These are phyloP conservation scores for Myodes glareolus DNA, from an alignment of 2,113 vertebrate genomes.

Conservation along the genomic window DNA sequence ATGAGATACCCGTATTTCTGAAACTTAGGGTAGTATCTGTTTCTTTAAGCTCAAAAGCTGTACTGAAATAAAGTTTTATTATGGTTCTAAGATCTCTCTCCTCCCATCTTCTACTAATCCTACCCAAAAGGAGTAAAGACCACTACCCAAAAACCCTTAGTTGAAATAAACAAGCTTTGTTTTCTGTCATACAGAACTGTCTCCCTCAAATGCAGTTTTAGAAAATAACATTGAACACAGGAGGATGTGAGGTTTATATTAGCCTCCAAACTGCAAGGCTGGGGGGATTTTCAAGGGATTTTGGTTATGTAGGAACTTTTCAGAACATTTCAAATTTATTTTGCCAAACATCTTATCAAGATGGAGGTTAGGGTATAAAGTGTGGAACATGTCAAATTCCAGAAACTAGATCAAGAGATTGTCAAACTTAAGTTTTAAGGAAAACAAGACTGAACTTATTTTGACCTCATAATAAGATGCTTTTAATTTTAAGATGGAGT, in stretches of 20 bases:
- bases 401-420: not conserved
- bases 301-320: not conserved
- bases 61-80: not conserved
- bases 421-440: not conserved
- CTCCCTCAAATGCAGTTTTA: not conserved
- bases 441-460: not conserved
- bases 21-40: not conserved
- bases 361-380: not conserved
- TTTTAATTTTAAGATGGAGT: not conserved
- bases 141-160: not conserved
- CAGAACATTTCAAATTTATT: not conserved
- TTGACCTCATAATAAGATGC: not conserved
- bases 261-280: not conserved
- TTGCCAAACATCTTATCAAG: not conserved
- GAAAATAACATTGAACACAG: not conserved
- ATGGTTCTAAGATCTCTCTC: not conserved
- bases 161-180: not conserved
- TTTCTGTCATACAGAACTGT: not conserved
- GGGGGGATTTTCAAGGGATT: not conserved
- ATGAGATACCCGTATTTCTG: not conserved
- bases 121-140: not conserved
- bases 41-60: not conserved
- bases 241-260: not conserved
- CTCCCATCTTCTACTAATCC: not conserved
- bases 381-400: not conserved